Percentiles rank a stretch among this genome's conserved stretches.
phyloP scores from a whole-genome alignment of 2,888 invertebrate genomes.

The Ptilodon capucinus region DNA sequence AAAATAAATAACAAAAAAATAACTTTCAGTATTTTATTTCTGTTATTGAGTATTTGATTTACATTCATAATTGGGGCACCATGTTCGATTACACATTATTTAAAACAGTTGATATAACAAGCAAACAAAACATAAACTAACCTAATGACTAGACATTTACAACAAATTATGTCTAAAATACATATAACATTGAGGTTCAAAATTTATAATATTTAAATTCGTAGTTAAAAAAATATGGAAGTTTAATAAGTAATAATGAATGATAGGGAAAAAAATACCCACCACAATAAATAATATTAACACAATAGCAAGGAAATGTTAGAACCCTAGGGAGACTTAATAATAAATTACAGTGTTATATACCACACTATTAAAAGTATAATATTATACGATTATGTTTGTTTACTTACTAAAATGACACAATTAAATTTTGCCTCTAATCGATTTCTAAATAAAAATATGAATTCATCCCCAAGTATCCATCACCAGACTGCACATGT shows the following conservation, averaged over 20 bases:
- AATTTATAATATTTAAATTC: not conserved
- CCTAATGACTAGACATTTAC: slow-evolving; percentile 2
- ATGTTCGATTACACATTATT: not conserved
- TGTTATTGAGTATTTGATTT: not conserved
- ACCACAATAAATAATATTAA: not conserved
- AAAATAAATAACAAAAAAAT: not conserved
- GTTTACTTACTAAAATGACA: not conserved
- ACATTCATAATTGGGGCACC: not conserved
- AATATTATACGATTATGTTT: not conserved
- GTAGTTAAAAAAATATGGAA: not conserved
- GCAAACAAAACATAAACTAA: not conserved
- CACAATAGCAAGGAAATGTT: not conserved
- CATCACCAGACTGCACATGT: slow-evolving; percentile 73
- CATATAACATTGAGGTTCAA: not conserved
- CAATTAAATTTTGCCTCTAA: not conserved
- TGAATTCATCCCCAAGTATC: slow-evolving; percentile 66
- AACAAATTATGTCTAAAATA: not conserved
- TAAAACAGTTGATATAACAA: not conserved
- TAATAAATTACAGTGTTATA: not conserved
- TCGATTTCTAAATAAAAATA: no score
- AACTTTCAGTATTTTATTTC: not conserved
- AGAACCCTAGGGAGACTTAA: not conserved
- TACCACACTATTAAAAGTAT: not conserved
- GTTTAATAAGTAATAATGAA: not conserved
- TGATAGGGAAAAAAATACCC: not conserved